Evolutionary conservation across 2,888 invertebrate species (phyloP), one percentile per base, ranked within the genome.

Genomic region (Lordiphosa andalusiaca): DNA sequence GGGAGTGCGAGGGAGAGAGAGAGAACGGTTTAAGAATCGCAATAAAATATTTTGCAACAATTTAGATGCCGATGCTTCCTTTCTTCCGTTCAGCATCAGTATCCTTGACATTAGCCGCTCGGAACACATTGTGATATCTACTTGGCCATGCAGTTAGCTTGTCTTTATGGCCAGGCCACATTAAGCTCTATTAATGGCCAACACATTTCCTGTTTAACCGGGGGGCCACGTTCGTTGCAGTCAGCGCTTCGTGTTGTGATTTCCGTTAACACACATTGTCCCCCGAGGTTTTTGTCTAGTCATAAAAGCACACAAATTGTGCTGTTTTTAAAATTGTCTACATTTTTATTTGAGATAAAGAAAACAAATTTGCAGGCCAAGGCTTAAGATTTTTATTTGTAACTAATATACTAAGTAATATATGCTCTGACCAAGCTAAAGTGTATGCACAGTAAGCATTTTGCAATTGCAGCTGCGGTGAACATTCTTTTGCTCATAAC

Each of bases 1-100:
- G 25, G 6, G 23, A 30, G 30, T n/a, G n/a, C n/a, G n/a, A 30
- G 4, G 4, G 12, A 12, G 23, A 19, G 3, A 9, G 21, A 19
- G 35, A 36, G 19, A 38, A 21, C 6, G 19, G 50, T 68, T 81
- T 57, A 73, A 84, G 71, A 71, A 84, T 57, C 71, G 77, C 77
- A 77, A 77, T 77, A 75, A 80, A 80, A 82, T 70, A 80, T 69
- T 80, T 77, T 82, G 80, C 80, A 82, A 80, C 80, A 80, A 80
- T 82, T 80, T 80, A 80, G 82, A 73, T 75, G 82, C 65, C 72
- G 65, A 59, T 35, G 54, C 41, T 65, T 63, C 54, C 62, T 40
- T 39, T 30, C 5, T 21, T 5, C 12, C 10, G 36, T 38, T 39
- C 48, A 23, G 37, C 12, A 13, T 36, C 35, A 13, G 39, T 35